Evolutionary conservation across 2,797 vertebrate species (phyloP).

Genomic region (Cyprinella venusta): DNA sequence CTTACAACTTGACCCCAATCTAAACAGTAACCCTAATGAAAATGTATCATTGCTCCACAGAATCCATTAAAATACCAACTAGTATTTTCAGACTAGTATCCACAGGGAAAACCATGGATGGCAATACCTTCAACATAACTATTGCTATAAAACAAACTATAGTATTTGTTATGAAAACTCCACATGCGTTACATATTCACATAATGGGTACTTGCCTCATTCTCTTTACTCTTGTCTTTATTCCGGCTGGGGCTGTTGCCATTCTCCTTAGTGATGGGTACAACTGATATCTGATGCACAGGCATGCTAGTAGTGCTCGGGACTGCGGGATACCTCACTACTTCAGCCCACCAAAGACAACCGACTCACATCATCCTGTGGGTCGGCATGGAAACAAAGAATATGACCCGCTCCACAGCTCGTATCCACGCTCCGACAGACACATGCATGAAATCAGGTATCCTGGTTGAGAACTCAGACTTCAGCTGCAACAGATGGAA

Average conservation of each 20-base stretch:
- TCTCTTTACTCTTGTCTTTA: conserved; percentile 88
- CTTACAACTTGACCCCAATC: background rate
- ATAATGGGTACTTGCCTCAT: conserved; percentile 76
- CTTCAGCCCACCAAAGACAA: conserved; percentile 30
- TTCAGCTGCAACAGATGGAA: background rate
- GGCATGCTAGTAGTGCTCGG: conserved; percentile 82
- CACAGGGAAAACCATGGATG: background rate
- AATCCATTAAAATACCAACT: background rate
- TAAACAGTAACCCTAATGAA: background rate
- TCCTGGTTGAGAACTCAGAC: conserved; percentile 6
- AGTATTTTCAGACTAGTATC: background rate
- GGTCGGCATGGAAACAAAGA: conserved; percentile 35
- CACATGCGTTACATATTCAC: background rate
- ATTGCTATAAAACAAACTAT: background rate
- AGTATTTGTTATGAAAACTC: conserved; percentile 4
- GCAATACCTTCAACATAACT: background rate
- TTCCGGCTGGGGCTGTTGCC: conserved; percentile 80
- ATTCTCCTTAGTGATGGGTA: conserved; percentile 82
- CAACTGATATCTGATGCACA: conserved; percentile 93
- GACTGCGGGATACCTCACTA: conserved; percentile 61
- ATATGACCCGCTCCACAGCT: background rate
- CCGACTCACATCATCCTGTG: conserved; percentile 24
- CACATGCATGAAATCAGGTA: conserved; percentile 10
- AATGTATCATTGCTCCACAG: background rate
- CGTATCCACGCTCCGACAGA: background rate